Evolutionary conservation across 2,797 vertebrate species (phyloP).

Genomic region (Epinephelus malabaricus): DNA sequence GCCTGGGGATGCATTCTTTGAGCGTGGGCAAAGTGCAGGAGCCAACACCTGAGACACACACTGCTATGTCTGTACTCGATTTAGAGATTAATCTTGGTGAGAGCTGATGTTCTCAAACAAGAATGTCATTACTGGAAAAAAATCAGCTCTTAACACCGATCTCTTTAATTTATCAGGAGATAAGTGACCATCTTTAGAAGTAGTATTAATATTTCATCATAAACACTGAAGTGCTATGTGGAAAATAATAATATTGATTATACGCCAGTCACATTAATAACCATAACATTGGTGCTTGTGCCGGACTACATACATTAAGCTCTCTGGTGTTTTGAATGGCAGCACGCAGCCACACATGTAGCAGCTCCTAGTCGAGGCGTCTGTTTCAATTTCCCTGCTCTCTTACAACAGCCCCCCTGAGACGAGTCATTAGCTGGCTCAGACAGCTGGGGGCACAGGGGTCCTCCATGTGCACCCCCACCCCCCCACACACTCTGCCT

Average conservation of each 20-base stretch:
- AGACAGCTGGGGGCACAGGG: slow-evolving; percentile 91
- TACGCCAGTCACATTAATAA: slow-evolving; percentile 62
- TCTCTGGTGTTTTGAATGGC: slow-evolving; percentile 81
- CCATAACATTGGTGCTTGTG: slow-evolving; percentile 52
- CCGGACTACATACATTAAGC: slow-evolving; percentile 58
- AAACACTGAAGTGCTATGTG: slow-evolving; percentile 12
- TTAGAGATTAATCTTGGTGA: slow-evolving; percentile 34
- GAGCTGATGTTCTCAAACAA: slow-evolving; percentile 12
- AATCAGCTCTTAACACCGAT: not conserved
- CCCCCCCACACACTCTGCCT: slow-evolving; percentile 50
- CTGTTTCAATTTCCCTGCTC: slow-evolving; percentile 92
- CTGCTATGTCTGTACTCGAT: slow-evolving; percentile 34
- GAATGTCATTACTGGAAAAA: not conserved
- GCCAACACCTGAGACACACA: slow-evolving; percentile 67
- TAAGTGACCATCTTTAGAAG: not conserved
- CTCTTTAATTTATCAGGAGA: slow-evolving; percentile 13
- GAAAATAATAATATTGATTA: slow-evolving; percentile 46
- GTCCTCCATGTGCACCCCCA: slow-evolving; percentile 79
- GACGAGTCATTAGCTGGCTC: slow-evolving; percentile 90
- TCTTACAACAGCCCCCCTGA: slow-evolving; percentile 89
- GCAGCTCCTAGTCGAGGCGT: slow-evolving; percentile 83
- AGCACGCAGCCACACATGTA: slow-evolving; percentile 86
- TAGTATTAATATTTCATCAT: slow-evolving; percentile 12
- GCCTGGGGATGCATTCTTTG: slow-evolving; percentile 62
- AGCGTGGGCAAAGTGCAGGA: slow-evolving; percentile 58